Base-by-base conservation (phyloP, 2,888 invertebrate genomes). In the Galeruca laticollis region DNA sequence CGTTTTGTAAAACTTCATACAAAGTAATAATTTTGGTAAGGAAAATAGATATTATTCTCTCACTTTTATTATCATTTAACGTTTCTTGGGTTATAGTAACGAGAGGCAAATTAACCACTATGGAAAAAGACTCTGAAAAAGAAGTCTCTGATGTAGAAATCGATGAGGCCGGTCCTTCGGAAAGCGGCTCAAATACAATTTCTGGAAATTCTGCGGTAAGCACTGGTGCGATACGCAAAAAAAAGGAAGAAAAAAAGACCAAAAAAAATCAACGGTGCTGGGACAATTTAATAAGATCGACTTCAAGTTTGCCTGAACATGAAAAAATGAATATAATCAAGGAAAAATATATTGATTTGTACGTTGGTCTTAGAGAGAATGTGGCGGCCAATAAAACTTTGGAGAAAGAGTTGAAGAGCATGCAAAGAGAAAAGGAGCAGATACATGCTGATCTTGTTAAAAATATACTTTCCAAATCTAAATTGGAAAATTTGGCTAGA, bases 401-500 rank as follows among this genome's bases (percentile, higher is more conserved):
- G 15, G 75, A 77, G 40, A 79, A 74, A 40, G 87, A 90, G 65
- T 85, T 89, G 70, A 86, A 88, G 20, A 80, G 89, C 72, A 82
- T 92, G 20, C 85, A 90, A 56, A 90, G 92, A 75, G 96, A 96
- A 80, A 95, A 93, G 78, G 95, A 96, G 76, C 92, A 93, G 77
- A 83, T 94, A 57, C 94, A 95, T 81, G 88, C 91, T 61, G 97
- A 97, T 80, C 91, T 93, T 73, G 94, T 93, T 76, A 96, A 95
- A 85, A 91, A 92, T 60, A 89, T 96, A 62, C 88, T 96, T 57
- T 91, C 95, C 57, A 92, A 94, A 75, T 92, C 93, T 31, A 92
- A 95, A 81, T 86, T 98, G 76, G 97, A 98, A 84, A 94, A 92
- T 82, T 88, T 98, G 4, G 98, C 98, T 82, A 87, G 98, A 10